These are phyloP conservation scores for Gorsachius magnificus DNA, from an alignment of 2,797 vertebrate species.

Conservation along the genomic window DNA sequence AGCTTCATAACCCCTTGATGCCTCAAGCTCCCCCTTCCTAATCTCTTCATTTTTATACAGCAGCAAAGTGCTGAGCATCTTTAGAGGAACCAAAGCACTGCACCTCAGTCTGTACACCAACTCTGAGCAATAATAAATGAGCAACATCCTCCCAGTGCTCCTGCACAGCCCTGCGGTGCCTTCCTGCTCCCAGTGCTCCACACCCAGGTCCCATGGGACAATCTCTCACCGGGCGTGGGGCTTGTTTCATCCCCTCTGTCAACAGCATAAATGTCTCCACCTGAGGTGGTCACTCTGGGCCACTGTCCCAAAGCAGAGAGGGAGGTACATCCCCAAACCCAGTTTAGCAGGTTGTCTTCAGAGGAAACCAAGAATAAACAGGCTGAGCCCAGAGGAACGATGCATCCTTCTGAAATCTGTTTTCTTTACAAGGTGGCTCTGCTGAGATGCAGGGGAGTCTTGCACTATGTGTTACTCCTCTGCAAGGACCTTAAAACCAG, in stretches of 20 bases:
- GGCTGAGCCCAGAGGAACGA: background rate
- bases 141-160: background rate
- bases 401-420: too few species aligned
- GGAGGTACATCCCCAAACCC: background rate
- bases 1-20: background rate
- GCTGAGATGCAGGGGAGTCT: background rate
- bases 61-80: background rate
- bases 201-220: background rate
- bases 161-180: accelerated
- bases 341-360: background rate
- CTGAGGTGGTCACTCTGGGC: background rate
- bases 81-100: background rate
- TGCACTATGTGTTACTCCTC: background rate
- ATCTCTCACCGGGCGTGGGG: accelerated
- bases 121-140: accelerated
- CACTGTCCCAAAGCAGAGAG: background rate
- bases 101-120: background rate
- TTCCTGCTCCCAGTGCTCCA: background rate
- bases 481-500: background rate
- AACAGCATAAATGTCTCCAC: background rate
- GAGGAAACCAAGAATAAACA: background rate
- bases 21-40: background rate
- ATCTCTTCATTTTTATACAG: background rate
- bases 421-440: background rate
- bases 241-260: too few species aligned